Evolutionary conservation across 2,888 invertebrate species (phyloP).

Genomic region (Acleris sparsana): DNA sequence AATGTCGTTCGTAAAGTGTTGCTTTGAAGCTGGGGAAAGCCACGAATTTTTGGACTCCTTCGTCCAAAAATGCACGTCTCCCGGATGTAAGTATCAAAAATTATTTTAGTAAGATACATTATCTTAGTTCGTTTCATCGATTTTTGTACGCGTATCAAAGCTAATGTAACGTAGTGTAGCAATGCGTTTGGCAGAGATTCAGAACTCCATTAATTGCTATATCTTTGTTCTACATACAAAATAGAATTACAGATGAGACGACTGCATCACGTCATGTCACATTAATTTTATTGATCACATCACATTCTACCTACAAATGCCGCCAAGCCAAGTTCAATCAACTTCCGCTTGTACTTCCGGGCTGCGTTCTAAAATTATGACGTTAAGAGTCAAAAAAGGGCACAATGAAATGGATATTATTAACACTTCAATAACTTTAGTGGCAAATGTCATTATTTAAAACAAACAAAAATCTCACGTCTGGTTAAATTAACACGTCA

Average conservation of each 20-base stretch:
- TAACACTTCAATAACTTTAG: no score
- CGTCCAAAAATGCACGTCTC: constrained; percentile 91
- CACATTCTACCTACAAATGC: constrained; percentile 26
- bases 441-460: no score
- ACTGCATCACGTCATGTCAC: no score
- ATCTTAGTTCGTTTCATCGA: background rate
- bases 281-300: constrained; percentile 30
- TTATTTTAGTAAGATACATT: constrained; percentile 7
- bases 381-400: no score
- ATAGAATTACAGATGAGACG: background rate
- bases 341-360: constrained; percentile 37
- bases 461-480: no score
- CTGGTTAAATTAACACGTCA: constrained; percentile 10
- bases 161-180: constrained; percentile 3
- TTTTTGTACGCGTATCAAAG: background rate
- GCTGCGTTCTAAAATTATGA: constrained; percentile 26
- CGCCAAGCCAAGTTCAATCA: constrained; percentile 40
- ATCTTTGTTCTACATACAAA: background rate
- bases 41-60: constrained; percentile 90
- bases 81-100: constrained; percentile 88
- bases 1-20: constrained; percentile 90
- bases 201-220: constrained; percentile 1
- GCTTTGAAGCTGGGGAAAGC: constrained; percentile 89
- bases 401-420: no score
- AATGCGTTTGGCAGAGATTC: constrained; percentile 22